Evolutionary conservation across 1,140 invertebrate genomes (phyloP), one percentile per base, ranked within the genome.

Genomic region (Holotrichia oblita): DNA sequence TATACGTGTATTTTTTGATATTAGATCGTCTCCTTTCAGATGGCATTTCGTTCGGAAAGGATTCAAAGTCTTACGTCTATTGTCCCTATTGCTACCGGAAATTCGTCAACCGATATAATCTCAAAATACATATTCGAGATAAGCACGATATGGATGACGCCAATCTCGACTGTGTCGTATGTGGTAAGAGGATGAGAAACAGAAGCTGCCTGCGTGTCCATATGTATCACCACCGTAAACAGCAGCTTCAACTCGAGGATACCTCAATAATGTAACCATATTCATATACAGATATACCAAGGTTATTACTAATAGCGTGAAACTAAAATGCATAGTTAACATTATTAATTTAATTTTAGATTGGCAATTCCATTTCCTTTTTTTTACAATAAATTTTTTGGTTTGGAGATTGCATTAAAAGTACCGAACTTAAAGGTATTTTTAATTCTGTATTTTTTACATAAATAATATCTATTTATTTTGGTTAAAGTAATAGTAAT

Each of bases 81-180:
- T 91, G 90, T 83, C 88, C 89, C 0, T 88, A 89, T 78, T 91
- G 90, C 81, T 88, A 89, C 80, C 86, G 89, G 78, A 89, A 89
- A 84, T 91, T 91, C 84, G 89, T 89, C n/a, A 91, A 90, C 84
- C 88, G 89, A 12, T 91, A 91, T 86, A 91, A 91, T 83, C 82
- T 91, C 80, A 91, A 91, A 83, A 89, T 91, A n/a, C 90, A 91
- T 83, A 88, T 91, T 75, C 86, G 90, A 3, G 90, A 91, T 83
- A 90, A 90, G 82, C 90, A 91, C 81, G 89, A 90, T 83, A 80
- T 79, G 10, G 85, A 76, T 41, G 79, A 83, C n/a, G 88, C 87
- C 0, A 86, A 88, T 76, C 83, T 91, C 20, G 88, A 89, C 79
- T 91, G 90, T 85, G 86, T 88, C 40, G 87, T 90, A 64, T 91